These are phyloP conservation scores for Drosophila hydei DNA, from an alignment of 1,140 invertebrate genomes.

Conservation along the genomic window DNA sequence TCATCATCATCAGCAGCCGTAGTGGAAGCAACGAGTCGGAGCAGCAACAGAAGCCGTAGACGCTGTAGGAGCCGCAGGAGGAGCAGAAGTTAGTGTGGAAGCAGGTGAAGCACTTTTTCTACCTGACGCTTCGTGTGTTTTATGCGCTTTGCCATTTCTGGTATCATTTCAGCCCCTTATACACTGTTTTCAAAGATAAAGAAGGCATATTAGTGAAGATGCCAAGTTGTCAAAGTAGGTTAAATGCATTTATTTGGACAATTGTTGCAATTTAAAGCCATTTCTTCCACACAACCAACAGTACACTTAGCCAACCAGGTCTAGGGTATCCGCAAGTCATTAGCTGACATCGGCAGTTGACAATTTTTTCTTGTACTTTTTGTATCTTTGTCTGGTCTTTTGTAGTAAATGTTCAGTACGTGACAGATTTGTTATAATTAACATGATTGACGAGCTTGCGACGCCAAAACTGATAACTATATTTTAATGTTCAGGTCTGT, in stretches of 20 bases:
- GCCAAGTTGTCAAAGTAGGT: background rate
- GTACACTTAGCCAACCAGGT: background rate
- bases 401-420: constrained; percentile 59
- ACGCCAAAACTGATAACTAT: constrained; percentile 38
- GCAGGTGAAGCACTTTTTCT: constrained; percentile 8
- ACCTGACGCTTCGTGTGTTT: constrained; percentile 62
- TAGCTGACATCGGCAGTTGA: background rate
- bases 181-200: background rate
- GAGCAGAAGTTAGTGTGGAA: background rate
- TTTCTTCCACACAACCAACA: background rate
- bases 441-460: constrained; percentile 71
- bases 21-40: background rate
- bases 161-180: constrained; percentile 21
- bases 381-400: constrained; percentile 31
- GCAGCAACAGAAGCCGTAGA: constrained; percentile 2
- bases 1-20: constrained; percentile 45
- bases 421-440: constrained; percentile 78
- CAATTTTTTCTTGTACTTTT: constrained; percentile 21
- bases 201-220: background rate
- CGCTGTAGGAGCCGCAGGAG: background rate
- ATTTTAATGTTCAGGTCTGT: constrained; percentile 13
- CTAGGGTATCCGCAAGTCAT: constrained; percentile 2
- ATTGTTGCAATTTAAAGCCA: too few species aligned
- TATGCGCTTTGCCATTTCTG: constrained; percentile 53
- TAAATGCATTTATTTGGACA: background rate